phyloP scores from a whole-genome alignment of 2,888 invertebrate species.

The Entomobrya proxima region DNA sequence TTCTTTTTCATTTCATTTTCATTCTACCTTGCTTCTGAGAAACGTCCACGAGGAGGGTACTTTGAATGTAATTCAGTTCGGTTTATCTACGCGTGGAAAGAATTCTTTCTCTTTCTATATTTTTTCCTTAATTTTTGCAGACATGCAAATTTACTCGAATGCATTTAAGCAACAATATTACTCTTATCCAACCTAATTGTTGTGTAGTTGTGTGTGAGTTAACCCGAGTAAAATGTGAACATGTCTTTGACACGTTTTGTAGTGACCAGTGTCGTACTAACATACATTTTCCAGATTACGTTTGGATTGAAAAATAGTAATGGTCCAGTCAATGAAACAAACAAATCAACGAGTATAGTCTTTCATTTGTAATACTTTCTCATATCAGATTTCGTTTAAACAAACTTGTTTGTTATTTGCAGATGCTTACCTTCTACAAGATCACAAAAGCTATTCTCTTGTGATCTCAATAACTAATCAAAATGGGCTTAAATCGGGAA shows the following conservation, averaged over 20 bases:
- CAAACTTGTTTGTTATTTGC: background rate
- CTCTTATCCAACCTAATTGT: no score
- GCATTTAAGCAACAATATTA: no score
- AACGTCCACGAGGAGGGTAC: background rate
- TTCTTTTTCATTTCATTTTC: constrained; percentile 34
- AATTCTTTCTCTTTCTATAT: no score
- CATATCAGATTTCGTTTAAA: background rate
- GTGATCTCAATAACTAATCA: constrained; percentile 46
- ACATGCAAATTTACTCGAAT: background rate
- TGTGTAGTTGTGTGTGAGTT: no score
- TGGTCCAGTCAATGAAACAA: background rate
- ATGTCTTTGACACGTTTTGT: background rate
- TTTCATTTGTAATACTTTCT: background rate
- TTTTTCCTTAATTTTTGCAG: no score
- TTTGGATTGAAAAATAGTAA: constrained; percentile 36
- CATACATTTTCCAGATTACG: background rate
- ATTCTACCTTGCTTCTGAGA: background rate
- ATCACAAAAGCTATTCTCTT: constrained; percentile 35
- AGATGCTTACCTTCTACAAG: constrained; percentile 52
- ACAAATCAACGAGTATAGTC: background rate
- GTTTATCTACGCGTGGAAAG: background rate
- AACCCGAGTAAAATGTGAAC: background rate
- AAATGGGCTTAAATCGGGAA: constrained; percentile 49
- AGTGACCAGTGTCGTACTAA: background rate
- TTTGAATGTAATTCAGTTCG: constrained; percentile 13